A percentile compares a stretch with the other conserved stretches of the same genome.
phyloP scores from a whole-genome alignment of 2,113 vertebrate genomes.

The Mirounga angustirostris region DNA sequence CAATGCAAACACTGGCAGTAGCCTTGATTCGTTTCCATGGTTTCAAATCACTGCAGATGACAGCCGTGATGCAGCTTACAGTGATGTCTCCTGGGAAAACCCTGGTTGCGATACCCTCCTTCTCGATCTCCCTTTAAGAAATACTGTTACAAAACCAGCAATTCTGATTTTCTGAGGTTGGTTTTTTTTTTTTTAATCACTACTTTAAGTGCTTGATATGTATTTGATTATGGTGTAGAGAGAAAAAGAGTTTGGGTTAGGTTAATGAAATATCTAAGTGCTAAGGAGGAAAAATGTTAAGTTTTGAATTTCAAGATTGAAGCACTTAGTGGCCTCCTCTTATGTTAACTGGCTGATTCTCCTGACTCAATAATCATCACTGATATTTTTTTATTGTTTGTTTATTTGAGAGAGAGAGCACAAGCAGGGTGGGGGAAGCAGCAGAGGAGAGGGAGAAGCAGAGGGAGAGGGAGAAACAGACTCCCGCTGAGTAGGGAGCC shows the following conservation, averaged over 20 bases:
- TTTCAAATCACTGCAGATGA: conserved; percentile 60
- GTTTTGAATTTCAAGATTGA: neutral
- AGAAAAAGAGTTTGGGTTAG: neutral
- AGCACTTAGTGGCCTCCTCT: neutral
- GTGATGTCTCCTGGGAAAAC: neutral
- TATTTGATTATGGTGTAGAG: neutral
- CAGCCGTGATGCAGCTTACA: neutral
- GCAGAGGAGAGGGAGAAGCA: neutral
- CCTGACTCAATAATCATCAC: neutral
- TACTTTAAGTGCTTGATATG: neutral
- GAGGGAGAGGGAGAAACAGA: neutral
- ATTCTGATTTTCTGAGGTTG: neutral
- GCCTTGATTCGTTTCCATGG: conserved; percentile 69
- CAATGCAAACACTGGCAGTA: conserved; percentile 3
- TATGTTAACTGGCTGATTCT: neutral
- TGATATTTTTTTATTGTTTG: neutral
- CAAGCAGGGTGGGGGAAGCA: neutral
- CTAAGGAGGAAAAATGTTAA: neutral
- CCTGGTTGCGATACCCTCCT: neutral
- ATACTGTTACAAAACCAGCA: neutral
- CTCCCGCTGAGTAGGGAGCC: neutral
- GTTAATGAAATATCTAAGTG: conserved; percentile 9
- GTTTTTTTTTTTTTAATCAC: conserved; percentile 32
- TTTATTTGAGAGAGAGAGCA: neutral
- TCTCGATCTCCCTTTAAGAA: neutral